Percentiles rank a stretch among this genome's conserved stretches.
Evolutionary conservation across 1,140 invertebrate species (phyloP).

Genomic region (Bradynema listronoti): DNA sequence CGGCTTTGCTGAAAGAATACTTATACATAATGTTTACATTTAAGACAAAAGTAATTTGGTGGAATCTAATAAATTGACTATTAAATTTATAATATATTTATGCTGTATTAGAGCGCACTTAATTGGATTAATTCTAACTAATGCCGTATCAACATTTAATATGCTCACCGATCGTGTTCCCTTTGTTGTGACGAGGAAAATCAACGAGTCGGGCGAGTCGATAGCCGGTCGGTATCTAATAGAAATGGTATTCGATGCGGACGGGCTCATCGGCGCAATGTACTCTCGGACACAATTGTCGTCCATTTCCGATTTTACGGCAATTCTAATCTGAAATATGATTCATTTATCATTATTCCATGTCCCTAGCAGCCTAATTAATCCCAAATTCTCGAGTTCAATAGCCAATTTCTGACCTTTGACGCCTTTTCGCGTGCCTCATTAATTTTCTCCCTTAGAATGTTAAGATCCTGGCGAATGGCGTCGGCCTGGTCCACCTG

Average conservation of each 20-base stretch:
- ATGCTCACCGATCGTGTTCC: conserved; percentile 42
- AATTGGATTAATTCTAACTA: conserved; percentile 15
- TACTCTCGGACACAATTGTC: conserved; percentile 45
- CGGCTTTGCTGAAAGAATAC: conserved; percentile 37
- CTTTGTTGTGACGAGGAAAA: conserved; percentile 49
- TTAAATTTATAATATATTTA: too few relatives aligned
- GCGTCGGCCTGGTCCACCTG: conserved; percentile 30
- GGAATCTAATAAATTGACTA: too few relatives aligned
- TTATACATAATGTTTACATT: background rate
- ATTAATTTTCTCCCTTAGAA: conserved; percentile 54
- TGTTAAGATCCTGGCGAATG: conserved; percentile 32
- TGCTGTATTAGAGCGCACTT: too few relatives aligned
- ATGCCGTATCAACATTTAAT: too few relatives aligned
- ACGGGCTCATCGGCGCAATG: conserved; percentile 50
- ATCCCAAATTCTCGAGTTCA: too few relatives aligned
- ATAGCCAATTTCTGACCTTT: too few relatives aligned
- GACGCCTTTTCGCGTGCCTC: conserved; percentile 55
- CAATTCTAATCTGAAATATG: conserved; percentile 45
- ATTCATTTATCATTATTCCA: background rate
- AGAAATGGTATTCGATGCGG: conserved; percentile 45
- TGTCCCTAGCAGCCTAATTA: background rate
- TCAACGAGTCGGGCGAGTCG: conserved; percentile 46
- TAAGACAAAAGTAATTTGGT: too few relatives aligned
- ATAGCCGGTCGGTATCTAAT: conserved; percentile 49
- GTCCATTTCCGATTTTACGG: conserved; percentile 36